Evolutionary conservation across 2,113 vertebrate genomes (phyloP), one percentile per base, ranked within the genome.

Genomic region (Mellivora capensis): DNA sequence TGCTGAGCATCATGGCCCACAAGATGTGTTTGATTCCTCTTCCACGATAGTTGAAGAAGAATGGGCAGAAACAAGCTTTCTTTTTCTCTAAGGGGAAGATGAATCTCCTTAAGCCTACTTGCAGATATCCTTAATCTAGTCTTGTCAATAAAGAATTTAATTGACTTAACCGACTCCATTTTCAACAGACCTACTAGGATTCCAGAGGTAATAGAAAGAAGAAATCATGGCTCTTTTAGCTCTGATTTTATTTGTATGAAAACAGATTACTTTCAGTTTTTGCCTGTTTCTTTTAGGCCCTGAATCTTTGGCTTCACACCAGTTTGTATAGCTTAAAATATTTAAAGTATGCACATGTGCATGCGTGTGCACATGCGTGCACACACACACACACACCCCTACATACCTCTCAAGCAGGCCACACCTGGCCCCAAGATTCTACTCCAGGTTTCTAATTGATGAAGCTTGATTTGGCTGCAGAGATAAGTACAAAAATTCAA

Each of bases 61-160:
- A 83, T 39, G 6, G 69, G 10, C 8, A 49, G 9, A 96, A 69
- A 7, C 39, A 85, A 71, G 4, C 25, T 44, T 86, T 77, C 29
- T 7, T 12, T 86, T 74, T 34, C 31, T n/a, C 18, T 54, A 54
- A 76, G 37, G 39, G 85, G 57, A 94, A 83, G 6, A 52, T 82
- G 20, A 5, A 85, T 94, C 57, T 74, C 42, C 25, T 87, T 76
- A 85, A 87, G 13, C 18, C n/a, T 25, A 85, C 71, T 94, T 93
- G 59, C 61, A 62, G 18, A 87, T 64, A 34, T 57, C 47, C 62
- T 95, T 93, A 64, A 91, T 67, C 17, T 13, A 86, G 37, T 13
- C 23, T 95, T 87, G 39, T 59, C n/a, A 93, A 34, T 71, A 76
- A 87, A 79, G 47, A 94, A 89, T 92, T 92, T 47, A 95, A 90